Evolutionary conservation across 2,888 invertebrate genomes (phyloP).

Genomic region (Sminthurinus aureus): DNA sequence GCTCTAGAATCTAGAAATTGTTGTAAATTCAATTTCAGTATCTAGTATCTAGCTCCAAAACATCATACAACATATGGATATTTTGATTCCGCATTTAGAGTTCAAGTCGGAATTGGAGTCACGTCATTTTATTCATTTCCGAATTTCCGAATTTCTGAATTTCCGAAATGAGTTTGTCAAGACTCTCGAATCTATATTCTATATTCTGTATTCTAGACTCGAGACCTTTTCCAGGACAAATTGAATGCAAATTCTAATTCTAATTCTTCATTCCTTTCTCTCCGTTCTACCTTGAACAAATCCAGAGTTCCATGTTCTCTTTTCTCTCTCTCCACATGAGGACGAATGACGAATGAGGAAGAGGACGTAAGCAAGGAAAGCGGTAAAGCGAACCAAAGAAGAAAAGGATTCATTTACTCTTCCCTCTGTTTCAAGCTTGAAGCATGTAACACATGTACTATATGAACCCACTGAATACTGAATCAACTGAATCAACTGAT

Average conservation of each 20-base stretch:
- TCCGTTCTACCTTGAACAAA: background rate
- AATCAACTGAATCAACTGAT: no score
- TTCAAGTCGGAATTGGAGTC: conserved; percentile 7
- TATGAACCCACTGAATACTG: no score
- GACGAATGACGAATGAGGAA: background rate
- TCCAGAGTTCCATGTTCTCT: background rate
- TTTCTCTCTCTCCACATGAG: background rate
- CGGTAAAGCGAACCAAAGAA: background rate
- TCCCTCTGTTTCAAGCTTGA: no score
- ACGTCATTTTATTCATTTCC: conserved; percentile 31
- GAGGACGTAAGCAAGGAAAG: background rate
- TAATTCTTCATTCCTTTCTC: conserved; percentile 29
- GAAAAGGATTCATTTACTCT: background rate
- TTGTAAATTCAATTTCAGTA: no score
- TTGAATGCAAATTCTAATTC: conserved; percentile 38
- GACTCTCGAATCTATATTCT: no score
- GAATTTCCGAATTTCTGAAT: conserved; percentile 11
- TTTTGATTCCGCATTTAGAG: background rate
- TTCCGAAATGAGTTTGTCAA: conserved; percentile 38
- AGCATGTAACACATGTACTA: no score
- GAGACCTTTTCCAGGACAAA: conserved; percentile 33
- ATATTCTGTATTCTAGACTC: no score
- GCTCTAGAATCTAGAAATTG: no score
- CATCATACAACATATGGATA: no score
- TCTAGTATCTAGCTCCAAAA: background rate